Evolutionary conservation across 2,797 vertebrate species (phyloP).

Genomic region (Neosilurus mollespiculum): DNA sequence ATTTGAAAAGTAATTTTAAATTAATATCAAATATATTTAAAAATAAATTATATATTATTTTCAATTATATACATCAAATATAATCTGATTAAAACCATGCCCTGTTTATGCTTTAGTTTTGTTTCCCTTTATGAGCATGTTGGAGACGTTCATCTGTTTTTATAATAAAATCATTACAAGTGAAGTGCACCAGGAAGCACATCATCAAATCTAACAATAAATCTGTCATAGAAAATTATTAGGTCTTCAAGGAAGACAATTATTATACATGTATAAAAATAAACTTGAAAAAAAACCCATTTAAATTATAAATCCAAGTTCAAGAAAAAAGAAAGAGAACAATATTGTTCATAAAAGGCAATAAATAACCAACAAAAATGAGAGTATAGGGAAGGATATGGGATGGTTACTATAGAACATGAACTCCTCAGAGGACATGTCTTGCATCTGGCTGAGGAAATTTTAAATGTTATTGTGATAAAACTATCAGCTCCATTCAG

Average conservation of each 20-base stretch:
- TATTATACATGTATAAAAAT: no score
- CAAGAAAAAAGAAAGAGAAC: not conserved
- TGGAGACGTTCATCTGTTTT: not conserved
- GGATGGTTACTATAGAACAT: not conserved
- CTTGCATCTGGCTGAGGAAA: not conserved
- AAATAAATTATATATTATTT: no score
- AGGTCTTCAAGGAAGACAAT: not conserved
- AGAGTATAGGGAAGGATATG: not conserved
- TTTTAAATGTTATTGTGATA: not conserved
- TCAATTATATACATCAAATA: not conserved
- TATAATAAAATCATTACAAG: not conserved
- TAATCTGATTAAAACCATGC: not conserved
- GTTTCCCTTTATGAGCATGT: no score
- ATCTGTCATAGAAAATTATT: not conserved
- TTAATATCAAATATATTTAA: no score
- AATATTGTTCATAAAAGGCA: not conserved
- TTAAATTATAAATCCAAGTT: not conserved
- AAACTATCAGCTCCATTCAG: slow-evolving; percentile 16
- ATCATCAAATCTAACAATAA: not conserved
- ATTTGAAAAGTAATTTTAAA: not conserved
- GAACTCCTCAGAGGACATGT: not conserved
- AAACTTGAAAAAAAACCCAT: no score
- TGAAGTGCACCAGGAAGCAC: not conserved
- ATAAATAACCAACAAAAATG: not conserved
- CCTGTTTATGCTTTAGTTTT: not conserved